These are phyloP conservation scores for Heterodera schachtii DNA, from an alignment of 1,140 invertebrate species.

Conservation along the genomic window DNA sequence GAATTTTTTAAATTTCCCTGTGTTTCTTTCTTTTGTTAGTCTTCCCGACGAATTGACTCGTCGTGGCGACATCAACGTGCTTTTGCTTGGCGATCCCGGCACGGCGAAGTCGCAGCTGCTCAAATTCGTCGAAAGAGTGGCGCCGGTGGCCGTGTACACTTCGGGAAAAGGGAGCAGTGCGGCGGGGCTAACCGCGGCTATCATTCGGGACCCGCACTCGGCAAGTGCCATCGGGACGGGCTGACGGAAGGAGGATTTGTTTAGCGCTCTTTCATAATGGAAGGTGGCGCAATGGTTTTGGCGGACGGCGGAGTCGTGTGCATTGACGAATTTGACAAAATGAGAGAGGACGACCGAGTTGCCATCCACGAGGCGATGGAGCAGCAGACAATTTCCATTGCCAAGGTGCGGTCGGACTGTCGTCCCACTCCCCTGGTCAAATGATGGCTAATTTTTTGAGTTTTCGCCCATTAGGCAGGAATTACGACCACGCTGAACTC, in stretches of 20 bases:
- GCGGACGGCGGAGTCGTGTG: slow-evolving; percentile 98
- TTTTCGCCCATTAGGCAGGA: slow-evolving; percentile 71
- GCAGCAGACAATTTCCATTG: slow-evolving; percentile 99
- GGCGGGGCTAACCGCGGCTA: slow-evolving; percentile 95
- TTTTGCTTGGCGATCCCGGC: slow-evolving; percentile 94
- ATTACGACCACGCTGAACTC: slow-evolving; percentile 98
- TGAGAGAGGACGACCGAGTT: slow-evolving; percentile 97
- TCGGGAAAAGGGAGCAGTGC: slow-evolving; percentile 98
- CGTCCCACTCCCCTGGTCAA: neutral
- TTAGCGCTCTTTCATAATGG: slow-evolving; percentile 95
- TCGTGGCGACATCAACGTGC: slow-evolving; percentile 93
- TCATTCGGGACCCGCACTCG: slow-evolving; percentile 86
- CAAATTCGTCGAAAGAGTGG: slow-evolving; percentile 94
- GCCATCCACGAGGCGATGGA: slow-evolving; percentile 99
- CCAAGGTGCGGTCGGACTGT: slow-evolving; percentile 73
- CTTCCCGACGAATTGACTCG: slow-evolving; percentile 91
- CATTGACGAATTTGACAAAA: slow-evolving; percentile 99
- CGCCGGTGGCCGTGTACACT: slow-evolving; percentile 93
- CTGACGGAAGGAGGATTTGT: slow-evolving; percentile 34
- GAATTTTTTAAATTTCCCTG: neutral
- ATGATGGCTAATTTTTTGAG: neutral
- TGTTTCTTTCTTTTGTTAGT: slow-evolving; percentile 65
- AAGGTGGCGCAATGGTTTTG: slow-evolving; percentile 98
- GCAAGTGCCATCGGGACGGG: slow-evolving; percentile 70
- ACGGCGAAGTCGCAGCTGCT: slow-evolving; percentile 97